A percentile compares a stretch with the other conserved stretches of the same genome.
Conservation (phyloP, 1,140 invertebrate species). For the Steinernema feltiae region DNA sequence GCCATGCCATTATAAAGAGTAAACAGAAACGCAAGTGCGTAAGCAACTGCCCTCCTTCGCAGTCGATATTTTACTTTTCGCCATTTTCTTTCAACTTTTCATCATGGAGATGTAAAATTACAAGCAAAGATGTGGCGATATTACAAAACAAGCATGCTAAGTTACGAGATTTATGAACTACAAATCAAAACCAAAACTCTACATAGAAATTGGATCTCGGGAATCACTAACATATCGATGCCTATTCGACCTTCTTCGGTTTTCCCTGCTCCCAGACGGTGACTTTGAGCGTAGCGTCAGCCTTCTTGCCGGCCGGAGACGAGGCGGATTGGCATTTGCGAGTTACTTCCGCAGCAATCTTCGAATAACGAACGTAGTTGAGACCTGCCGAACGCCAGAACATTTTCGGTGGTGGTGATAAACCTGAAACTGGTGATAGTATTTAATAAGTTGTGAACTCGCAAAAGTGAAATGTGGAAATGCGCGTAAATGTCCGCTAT, state of each 20-base stretch:
- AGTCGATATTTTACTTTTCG: too few relatives aligned
- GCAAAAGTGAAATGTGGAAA: neutral
- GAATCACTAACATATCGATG: too few relatives aligned
- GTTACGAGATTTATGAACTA: too few relatives aligned
- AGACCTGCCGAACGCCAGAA: slow-evolving; percentile 41
- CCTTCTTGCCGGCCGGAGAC: neutral
- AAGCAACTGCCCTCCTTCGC: too few relatives aligned
- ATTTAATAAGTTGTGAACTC: neutral
- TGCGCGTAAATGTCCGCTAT: too few relatives aligned
- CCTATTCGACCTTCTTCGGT: slow-evolving; percentile 2
- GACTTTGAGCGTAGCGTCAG: slow-evolving; percentile 22
- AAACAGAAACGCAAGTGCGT: neutral
- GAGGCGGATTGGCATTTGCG: slow-evolving; percentile 32
- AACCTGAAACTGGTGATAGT: neutral
- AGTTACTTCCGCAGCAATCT: slow-evolving; percentile 40
- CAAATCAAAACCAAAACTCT: too few relatives aligned
- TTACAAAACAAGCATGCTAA: too few relatives aligned
- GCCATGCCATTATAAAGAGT: too few relatives aligned
- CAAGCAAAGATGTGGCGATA: too few relatives aligned
- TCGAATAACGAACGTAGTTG: slow-evolving; percentile 47
- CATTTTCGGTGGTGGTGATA: neutral
- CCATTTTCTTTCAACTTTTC: too few relatives aligned
- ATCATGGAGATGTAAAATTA: too few relatives aligned
- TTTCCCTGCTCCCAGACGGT: slow-evolving; percentile 30
- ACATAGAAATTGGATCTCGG: too few relatives aligned